Evolutionary conservation across 35 echinoderm and acorn worm genomes (phyloP).

Genomic region (Eucidaris tribuloides): DNA sequence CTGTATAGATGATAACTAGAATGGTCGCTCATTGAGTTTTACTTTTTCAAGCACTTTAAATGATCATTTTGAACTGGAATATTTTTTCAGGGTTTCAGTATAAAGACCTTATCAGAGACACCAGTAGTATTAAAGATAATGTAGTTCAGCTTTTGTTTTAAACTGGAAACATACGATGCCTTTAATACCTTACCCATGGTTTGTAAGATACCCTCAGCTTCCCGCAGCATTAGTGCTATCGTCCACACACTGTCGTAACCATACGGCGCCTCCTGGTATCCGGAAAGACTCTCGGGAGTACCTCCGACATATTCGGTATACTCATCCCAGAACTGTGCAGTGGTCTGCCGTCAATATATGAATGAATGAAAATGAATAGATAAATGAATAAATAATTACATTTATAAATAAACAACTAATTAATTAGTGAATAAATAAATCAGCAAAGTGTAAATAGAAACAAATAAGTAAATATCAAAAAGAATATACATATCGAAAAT

Average conservation of each 20-base stretch:
- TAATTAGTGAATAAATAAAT: not conserved
- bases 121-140: not conserved
- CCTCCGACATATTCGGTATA: constrained; percentile 72
- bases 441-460: not conserved
- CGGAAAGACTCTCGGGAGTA: constrained; percentile 37
- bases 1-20: not conserved
- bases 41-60: not conserved
- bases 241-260: constrained; percentile 84
- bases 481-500: not conserved
- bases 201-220: constrained; percentile 54
- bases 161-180: no score
- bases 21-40: not conserved
- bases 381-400: not conserved
- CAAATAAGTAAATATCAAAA: not conserved
- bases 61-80: not conserved
- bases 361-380: not conserved
- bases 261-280: constrained; percentile 80
- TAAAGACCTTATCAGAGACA: no score
- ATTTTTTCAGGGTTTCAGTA: not conserved
- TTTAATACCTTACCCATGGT: constrained; percentile 18
- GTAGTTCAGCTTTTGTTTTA: no score
- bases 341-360: constrained; percentile 20
- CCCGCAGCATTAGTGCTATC: constrained; percentile 64
- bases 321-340: constrained; percentile 32
- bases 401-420: not conserved